phyloP scores from a whole-genome alignment of 2,113 vertebrate species.

The Albula glossodonta region DNA sequence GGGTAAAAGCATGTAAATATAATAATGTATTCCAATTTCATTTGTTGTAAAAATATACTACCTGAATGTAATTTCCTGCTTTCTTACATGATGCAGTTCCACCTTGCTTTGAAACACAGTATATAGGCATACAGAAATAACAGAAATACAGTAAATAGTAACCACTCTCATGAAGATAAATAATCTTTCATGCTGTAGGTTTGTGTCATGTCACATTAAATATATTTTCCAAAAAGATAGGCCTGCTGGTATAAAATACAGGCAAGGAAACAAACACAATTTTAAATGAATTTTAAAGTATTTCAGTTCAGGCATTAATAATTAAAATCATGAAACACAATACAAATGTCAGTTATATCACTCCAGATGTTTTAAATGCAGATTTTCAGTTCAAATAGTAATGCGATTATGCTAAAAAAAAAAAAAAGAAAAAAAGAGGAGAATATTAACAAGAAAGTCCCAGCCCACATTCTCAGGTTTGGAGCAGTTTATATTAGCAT shows the following conservation, averaged over 20 bases:
- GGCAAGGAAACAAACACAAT: neutral
- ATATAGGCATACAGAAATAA: neutral
- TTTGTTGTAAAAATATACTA: neutral
- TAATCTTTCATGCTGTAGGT: neutral
- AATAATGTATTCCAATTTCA: neutral
- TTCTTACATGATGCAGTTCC: neutral
- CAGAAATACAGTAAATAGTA: neutral
- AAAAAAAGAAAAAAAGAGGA: constrained; percentile 40
- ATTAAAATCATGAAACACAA: neutral
- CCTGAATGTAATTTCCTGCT: neutral
- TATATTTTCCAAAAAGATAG: neutral
- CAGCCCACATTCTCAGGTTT: constrained; percentile 52
- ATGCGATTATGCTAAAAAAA: constrained; percentile 37
- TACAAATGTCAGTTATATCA: neutral
- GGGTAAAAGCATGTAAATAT: neutral
- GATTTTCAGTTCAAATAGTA: constrained; percentile 36
- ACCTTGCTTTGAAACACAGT: neutral
- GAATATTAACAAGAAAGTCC: constrained; percentile 52
- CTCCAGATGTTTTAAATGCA: constrained; percentile 43
- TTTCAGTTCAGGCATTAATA: neutral
- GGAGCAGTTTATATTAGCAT: constrained; percentile 64
- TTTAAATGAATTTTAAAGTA: neutral
- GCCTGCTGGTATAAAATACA: neutral
- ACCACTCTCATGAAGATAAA: neutral
- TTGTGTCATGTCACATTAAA: neutral